phyloP scores from a whole-genome alignment of 2,888 invertebrate species.

The Mayetiola destructor region DNA sequence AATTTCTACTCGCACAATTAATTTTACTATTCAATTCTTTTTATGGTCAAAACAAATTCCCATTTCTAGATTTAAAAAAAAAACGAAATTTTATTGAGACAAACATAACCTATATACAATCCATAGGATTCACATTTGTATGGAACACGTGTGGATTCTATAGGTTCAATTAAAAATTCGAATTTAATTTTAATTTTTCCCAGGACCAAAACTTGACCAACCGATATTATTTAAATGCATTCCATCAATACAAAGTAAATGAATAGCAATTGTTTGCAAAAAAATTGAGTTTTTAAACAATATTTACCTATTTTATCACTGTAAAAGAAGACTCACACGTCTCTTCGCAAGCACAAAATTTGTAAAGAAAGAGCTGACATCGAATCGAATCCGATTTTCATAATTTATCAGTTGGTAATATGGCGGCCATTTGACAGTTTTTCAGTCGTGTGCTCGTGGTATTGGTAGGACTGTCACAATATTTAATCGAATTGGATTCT shows the following conservation, averaged over 20 bases:
- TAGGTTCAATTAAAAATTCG: background rate
- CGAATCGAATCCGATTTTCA: background rate
- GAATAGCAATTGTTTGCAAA: no score
- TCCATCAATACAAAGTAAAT: no score
- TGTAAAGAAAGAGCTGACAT: conserved; percentile 26
- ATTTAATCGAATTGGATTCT: no score
- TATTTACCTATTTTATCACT: conserved; percentile 32
- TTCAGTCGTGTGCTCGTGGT: no score
- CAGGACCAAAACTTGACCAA: no score
- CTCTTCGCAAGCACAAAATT: conserved; percentile 29
- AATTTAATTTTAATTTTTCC: background rate
- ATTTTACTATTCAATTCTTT: no score
- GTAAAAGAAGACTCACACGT: conserved; percentile 34
- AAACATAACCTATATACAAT: conserved; percentile 3
- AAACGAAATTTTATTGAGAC: background rate
- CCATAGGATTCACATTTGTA: background rate
- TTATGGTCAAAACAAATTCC: no score
- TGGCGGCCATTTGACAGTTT: background rate
- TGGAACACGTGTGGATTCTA: conserved; percentile 2
- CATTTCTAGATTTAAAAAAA: background rate
- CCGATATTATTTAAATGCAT: no score
- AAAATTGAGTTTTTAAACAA: conserved; percentile 15
- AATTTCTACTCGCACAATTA: no score
- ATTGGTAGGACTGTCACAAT: no score
- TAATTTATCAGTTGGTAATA: conserved; percentile 6